Base-by-base conservation (phyloP, 1,140 invertebrate species). In the Luehdorfia chinensis region DNA sequence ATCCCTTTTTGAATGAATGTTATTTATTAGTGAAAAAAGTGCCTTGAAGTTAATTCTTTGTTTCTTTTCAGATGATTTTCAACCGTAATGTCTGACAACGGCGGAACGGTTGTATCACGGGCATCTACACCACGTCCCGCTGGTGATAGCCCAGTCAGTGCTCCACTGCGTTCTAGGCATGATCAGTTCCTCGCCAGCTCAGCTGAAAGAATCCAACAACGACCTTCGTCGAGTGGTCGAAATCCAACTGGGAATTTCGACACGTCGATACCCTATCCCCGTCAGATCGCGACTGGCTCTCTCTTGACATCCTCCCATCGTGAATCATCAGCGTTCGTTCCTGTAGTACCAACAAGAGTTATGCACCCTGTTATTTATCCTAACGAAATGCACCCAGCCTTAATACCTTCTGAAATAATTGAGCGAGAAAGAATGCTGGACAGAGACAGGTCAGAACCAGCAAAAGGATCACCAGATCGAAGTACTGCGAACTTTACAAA, bases 321-420 rank as follows among this genome's bases (percentile, higher is more conserved):
- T 7, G 93, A 94, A 87, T 90, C 91, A 0, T 94, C 93, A 1
- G 94, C 94, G 0, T 95, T 95, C 69, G 93, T 95, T 19, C 94
- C 94, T 7, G 94, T 95, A 4, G 91, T 95, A 30, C 94, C 94
- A 19, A 93, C 93, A n/a, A 88, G 93, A 58, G 88, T 88, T 11
- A 87, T 93, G 49, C 91, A 79, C 72, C 91, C 59, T 31, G 88
- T 91, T 11, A 87, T 92, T 1, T 93, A 93, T 64, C 88, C 91
- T 1, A 88, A 89, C 4, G 91, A 93, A 53, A 90, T 93, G 67
- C 91, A 92, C 60, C 88, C 90, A 45, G 60, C 89, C 51, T 32
- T 88, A 66, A 59, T 90, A 64, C 70, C 89, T 55, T 60, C 87
- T 45, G 71, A 88, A 75, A 84, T 90, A 58, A 72, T 87, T 54